Conservation (phyloP, 1,140 invertebrate genomes). For the Galendromus occidentalis region DNA sequence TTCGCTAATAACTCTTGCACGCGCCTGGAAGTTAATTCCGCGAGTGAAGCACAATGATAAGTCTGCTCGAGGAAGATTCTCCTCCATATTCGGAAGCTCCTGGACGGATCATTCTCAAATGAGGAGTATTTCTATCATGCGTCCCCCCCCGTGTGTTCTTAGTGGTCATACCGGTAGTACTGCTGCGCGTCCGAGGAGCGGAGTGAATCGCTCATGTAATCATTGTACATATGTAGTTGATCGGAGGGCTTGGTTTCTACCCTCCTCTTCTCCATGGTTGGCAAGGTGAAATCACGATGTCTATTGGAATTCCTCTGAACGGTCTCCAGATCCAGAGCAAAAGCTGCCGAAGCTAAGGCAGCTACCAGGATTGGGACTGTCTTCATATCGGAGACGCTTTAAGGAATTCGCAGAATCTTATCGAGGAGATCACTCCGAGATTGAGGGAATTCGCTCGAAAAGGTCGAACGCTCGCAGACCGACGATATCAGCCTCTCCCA, state of each 20-base stretch:
- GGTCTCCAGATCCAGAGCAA: not conserved
- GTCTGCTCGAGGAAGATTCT: not conserved
- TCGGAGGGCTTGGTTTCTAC: not conserved
- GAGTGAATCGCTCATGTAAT: not conserved
- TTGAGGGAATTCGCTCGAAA: too few relatives aligned
- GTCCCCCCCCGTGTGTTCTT: not conserved
- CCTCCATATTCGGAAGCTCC: not conserved
- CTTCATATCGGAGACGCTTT: not conserved
- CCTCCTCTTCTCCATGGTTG: not conserved
- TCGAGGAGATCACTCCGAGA: too few relatives aligned
- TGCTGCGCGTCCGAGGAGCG: not conserved
- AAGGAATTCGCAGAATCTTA: too few relatives aligned
- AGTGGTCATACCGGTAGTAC: not conserved
- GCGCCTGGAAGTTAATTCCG: not conserved
- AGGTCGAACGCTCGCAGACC: too few relatives aligned
- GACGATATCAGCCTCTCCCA: too few relatives aligned
- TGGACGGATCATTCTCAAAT: not conserved
- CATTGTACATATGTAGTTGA: not conserved
- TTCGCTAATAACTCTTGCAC: not conserved
- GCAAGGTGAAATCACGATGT: not conserved
- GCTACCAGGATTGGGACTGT: not conserved
- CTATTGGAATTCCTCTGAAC: not conserved
- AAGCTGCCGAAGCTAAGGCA: not conserved
- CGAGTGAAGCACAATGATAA: not conserved
- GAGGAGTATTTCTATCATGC: not conserved